Percentiles rank a stretch among this genome's conserved stretches.
phyloP scores from a whole-genome alignment of 2,113 vertebrate genomes.

The Prinia subflava region DNA sequence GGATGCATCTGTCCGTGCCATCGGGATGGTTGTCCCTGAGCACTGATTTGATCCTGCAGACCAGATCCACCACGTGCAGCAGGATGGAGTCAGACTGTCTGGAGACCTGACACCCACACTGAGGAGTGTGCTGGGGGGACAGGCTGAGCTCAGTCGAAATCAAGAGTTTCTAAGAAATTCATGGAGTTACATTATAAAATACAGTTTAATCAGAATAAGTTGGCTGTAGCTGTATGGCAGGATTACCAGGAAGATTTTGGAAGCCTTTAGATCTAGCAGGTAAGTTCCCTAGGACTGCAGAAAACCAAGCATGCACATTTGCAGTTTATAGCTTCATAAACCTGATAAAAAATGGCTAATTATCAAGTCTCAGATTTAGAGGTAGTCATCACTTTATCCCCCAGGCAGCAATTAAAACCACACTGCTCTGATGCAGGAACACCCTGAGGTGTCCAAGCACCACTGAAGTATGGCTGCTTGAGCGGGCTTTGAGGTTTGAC shows the following conservation, averaged over 20 bases:
- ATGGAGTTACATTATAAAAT: neutral
- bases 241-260: neutral
- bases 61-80: fast-evolving
- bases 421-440: neutral
- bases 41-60: fast-evolving
- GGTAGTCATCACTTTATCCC: neutral
- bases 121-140: neutral
- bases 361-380: neutral
- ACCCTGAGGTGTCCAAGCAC: neutral
- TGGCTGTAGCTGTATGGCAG: neutral
- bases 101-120: neutral
- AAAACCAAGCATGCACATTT: neutral
- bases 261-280: neutral
- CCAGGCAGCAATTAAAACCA: neutral
- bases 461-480: neutral
- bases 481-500: neutral
- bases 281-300: neutral
- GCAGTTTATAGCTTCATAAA: neutral
- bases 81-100: neutral
- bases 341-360: neutral
- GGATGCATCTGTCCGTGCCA: fast-evolving
- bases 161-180: neutral
- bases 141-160: neutral
- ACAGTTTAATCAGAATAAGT: neutral
- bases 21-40: neutral